phyloP scores from a whole-genome alignment of 2,888 invertebrate species.

The Drosophila hawaiiensis region DNA sequence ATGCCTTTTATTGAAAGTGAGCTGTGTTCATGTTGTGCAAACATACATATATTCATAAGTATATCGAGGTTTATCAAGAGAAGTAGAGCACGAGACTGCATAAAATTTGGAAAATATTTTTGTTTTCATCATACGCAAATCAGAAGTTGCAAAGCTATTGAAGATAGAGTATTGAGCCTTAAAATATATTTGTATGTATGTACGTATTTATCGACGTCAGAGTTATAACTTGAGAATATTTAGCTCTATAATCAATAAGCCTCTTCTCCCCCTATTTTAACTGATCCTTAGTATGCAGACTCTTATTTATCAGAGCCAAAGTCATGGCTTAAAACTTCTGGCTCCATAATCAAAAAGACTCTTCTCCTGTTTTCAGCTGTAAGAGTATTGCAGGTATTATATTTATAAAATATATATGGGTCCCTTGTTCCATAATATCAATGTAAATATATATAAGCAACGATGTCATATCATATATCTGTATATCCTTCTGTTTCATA shows the following conservation, averaged over 20 bases:
- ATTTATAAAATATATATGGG: not conserved
- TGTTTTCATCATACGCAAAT: not conserved
- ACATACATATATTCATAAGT: not conserved
- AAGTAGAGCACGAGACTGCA: not conserved
- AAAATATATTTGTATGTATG: not conserved
- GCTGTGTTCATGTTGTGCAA: not conserved
- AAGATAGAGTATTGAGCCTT: too few species aligned
- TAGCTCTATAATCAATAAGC: not conserved
- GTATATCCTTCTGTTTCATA: not conserved
- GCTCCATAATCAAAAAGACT: not conserved
- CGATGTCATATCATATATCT: not conserved
- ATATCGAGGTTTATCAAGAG: not conserved
- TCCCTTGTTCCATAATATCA: not conserved
- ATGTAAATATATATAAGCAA: not conserved
- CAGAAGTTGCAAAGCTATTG: not conserved
- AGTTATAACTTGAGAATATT: not conserved
- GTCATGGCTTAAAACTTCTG: not conserved
- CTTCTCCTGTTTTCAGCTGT: not conserved
- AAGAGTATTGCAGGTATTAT: not conserved
- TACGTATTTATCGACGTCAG: not conserved
- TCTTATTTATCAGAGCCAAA: not conserved
- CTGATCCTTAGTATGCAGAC: not conserved
- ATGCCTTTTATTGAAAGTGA: not conserved
- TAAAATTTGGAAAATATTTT: not conserved
- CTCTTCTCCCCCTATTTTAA: not conserved